Base-by-base conservation (phyloP, 2,797 vertebrate species). In the Periparus ater region DNA sequence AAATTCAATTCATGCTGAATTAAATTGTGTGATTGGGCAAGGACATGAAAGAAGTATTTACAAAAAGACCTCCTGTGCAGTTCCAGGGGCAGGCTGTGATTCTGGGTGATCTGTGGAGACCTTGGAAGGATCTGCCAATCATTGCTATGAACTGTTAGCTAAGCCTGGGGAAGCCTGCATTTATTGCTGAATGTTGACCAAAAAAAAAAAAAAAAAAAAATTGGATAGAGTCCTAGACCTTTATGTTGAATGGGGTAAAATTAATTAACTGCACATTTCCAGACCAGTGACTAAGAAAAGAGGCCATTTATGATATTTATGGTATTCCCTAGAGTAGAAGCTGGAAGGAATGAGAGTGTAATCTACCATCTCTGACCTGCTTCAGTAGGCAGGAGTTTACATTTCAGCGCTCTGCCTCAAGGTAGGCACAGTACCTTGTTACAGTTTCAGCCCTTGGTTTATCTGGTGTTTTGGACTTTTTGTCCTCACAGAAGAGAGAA, bases 201-300 rank as follows among this genome's bases (percentile, higher is more conserved):
- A 79, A 47, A 58, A 54, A 83, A 40, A 88, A 58, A 54, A 83
- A 40, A 88, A 81, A 78, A 79, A 81, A 78, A 79, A n/a, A 48
- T 67, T 89, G 78, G 48, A 74, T 48, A 38, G 70, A 77, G 44
- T 89, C 80, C 77, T 96, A 95, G 68, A 89, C 47, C 66, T 91
- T 95, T 76, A 50, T 53, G 62, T 74, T 92, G 87, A 93, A 87
- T 60, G 80, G 76, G 22, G 42, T 88, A 88, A 92, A 96, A 95
- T 96, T 95, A 96, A 92, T 97, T 94, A 96, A 89, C 62, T 92
- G 81, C 82, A 88, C 70, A 32, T 97, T 97, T 97, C 85, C 89
- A 89, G 94, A 94, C 85, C 95, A 96, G 26, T 96, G 96, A 63
- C 60, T 96, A 93, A 91, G 93, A 95, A 97, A 96, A 95, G 90